Base-by-base conservation (phyloP, 2,113 vertebrate genomes). In the Equus quagga region DNA sequence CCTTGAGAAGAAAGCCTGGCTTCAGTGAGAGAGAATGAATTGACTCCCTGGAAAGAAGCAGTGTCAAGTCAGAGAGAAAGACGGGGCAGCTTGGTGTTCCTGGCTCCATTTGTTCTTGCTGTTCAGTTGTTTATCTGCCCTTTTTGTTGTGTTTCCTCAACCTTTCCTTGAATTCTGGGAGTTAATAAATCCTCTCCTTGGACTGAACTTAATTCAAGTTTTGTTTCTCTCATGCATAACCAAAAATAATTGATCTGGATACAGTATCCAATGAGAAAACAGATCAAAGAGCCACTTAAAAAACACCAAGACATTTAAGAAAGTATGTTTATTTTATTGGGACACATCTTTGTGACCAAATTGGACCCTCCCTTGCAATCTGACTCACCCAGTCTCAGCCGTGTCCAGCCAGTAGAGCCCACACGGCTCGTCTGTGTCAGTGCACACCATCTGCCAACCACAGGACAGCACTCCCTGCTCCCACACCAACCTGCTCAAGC, bases 361-460 rank as follows among this genome's bases (percentile, higher is more conserved):
- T 0, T 33, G 8, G 76, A 93, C 3, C 6, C 18, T 51, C 6
- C 4, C 41, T 65, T 92, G 11, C 72, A 62, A 17, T 67, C 64
- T 41, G 79, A 69, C 12, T 83, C 65, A 28, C 8, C 1, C 0
- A 1, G 36, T 44, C 76, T 65, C 21, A 72, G n/a, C 17, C 13
- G 14, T 6, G 7, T 62, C 23, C 13, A n/a, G 11, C 33, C 19
- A 3, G 56, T 3, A 18, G 49, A 56, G 24, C 11, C 5, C 33
- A 9, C 4, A 0, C 15, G 28, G 24, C 41, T 1, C 0, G 0
- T 31, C 2, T 3, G 0, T 24, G 24, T 65, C 46, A 46, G 4
- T 21, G 2, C 1, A 11, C 12, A 28, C 46, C 24, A 46, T 31
- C 76, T 24, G 54, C n/a, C 2, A 19, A 12, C 15, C 46, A n/a